These are phyloP conservation scores for Chamaetylas fuelleborni DNA, from an alignment of 2,113 vertebrate species.

Conservation along the genomic window DNA sequence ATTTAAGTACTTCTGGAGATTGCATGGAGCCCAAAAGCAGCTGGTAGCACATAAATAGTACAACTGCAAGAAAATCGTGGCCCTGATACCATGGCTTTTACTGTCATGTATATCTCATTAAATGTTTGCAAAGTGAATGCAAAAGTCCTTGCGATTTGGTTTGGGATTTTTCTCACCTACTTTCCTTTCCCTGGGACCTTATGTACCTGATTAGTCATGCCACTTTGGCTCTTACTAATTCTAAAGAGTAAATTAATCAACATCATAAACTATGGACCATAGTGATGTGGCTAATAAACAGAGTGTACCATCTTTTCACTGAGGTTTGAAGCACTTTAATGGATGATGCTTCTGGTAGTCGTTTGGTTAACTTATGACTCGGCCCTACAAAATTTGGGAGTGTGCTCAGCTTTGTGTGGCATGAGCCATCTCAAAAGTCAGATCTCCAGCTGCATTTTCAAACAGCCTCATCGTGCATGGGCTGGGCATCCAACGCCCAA, in stretches of 20 bases:
- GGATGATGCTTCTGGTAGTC: background rate
- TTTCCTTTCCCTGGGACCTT: background rate
- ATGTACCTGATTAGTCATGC: background rate
- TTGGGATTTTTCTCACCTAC: background rate
- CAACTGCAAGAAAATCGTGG: background rate
- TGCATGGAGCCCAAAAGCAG: background rate
- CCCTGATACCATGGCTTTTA: background rate
- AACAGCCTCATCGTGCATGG: background rate
- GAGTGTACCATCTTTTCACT: background rate
- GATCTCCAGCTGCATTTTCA: background rate
- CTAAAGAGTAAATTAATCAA: background rate
- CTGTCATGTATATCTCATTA: accelerated
- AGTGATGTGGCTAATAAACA: too few relatives aligned
- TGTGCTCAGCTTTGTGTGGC: background rate
- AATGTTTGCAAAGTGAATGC: background rate
- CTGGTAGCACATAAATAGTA: background rate
- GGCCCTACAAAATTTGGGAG: background rate
- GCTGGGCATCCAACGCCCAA: background rate
- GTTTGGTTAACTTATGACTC: accelerated
- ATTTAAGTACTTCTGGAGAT: background rate
- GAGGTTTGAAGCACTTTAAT: background rate
- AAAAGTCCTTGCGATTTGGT: background rate
- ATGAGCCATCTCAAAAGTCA: accelerated
- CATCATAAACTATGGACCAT: background rate
- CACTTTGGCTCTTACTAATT: background rate